Base-by-base conservation (phyloP, 1,140 invertebrate genomes). In the Drosophila lacertosa region DNA sequence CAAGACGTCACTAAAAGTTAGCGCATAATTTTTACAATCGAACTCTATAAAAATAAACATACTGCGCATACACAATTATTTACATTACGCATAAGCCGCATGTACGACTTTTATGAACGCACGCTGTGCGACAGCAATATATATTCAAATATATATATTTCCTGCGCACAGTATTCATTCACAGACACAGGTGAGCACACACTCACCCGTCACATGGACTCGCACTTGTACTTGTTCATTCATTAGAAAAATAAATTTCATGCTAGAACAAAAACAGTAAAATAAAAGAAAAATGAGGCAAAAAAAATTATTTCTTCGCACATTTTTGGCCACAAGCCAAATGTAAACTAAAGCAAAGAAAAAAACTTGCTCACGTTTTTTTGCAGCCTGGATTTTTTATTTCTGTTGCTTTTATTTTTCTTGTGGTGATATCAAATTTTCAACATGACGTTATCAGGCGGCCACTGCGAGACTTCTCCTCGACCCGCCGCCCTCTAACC, bases 201-300 rank as follows among this genome's bases (percentile, higher is more conserved):
- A 33, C 20, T 59, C 48, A 29, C 45, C 47, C 48, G 11, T 42
- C 26, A n/a, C 42, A 15, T 10, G 24, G 32, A 47, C 13, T 45
- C 54, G 18, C 47, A 51, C 50, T 32, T 18, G 26, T 24, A 54
- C 24, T 20, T 57, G 44, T 77, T 80, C 77, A 84, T 84, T 84
- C 81, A 77, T 84, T 86, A 77, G 77, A 86, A 81, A 86, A 77
- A 80, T 86, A 84, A 73, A 79, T 80, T 80, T 60, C 42, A 33
- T 33, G 32, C 33, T 55, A 48, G 51, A 57, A 32, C 4, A 26
- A 55, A 55, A 55, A n/a, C 24, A 29, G 6, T 18, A 40, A 42
- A n/a, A 16, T 16, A 40, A 2, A 32, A 18, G 32, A 59, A 62
- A 39, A 35, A 39, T 3, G 13, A 33, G 22, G 51, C 7, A 32